These are phyloP conservation scores for Temnothorax rugatulus DNA, from an alignment of 2,888 invertebrate genomes.

Conservation along the genomic window DNA sequence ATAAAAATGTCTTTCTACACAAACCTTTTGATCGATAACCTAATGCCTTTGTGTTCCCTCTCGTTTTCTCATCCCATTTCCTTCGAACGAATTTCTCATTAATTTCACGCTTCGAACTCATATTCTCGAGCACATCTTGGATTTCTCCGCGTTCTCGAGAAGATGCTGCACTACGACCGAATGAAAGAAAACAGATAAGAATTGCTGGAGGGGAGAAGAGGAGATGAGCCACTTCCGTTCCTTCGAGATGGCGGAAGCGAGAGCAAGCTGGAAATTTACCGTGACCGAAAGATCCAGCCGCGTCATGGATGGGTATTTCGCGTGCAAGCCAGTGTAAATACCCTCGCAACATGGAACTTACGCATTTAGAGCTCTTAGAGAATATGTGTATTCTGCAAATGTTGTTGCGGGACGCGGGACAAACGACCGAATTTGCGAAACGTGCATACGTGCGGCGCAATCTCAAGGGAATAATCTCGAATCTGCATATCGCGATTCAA, in stretches of 20 bases:
- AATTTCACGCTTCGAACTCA: conserved; percentile 29
- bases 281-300: conserved; percentile 22
- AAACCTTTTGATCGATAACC: conserved; percentile 20
- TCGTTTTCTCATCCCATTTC: conserved; percentile 16
- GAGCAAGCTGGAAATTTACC: conserved; percentile 36
- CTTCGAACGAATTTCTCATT: conserved; percentile 24
- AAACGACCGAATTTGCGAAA: conserved; percentile 40
- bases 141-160: conserved; percentile 6
- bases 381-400: not conserved
- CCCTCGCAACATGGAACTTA: conserved; percentile 35
- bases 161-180: conserved; percentile 23
- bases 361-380: conserved; percentile 9
- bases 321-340: conserved; percentile 43
- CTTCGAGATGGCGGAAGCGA: conserved; percentile 27
- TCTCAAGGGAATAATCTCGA: not conserved
- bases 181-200: conserved; percentile 18
- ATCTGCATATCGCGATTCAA: conserved; percentile 18
- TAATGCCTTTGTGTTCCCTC: not conserved
- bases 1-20: not conserved
- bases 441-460: not conserved
- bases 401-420: not conserved
- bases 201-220: not conserved
- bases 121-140: conserved; percentile 22
- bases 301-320: conserved; percentile 25
- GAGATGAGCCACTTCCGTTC: conserved; percentile 20